Evolutionary conservation across 2,888 invertebrate species (phyloP).

Genomic region (Lepetodrilus schrolli): DNA sequence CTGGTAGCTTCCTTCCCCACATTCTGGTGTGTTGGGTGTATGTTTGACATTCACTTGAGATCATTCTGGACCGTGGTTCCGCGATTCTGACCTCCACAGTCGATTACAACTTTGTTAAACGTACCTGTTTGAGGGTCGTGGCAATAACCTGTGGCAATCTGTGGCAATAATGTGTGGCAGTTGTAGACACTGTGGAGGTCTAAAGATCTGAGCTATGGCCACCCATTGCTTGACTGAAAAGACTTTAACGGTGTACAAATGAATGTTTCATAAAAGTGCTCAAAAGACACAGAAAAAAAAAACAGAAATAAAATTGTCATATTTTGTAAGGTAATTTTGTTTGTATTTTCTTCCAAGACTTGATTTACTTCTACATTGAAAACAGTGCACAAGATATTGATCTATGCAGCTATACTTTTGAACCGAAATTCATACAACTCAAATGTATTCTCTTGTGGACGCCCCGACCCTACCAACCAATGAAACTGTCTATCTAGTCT

Average conservation of each 20-base stretch:
- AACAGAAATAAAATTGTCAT: conserved; percentile 27
- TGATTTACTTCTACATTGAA: no score
- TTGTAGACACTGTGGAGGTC: background rate
- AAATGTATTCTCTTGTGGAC: no score
- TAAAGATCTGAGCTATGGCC: background rate
- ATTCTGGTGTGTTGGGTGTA: no score
- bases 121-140: background rate
- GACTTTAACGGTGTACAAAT: background rate
- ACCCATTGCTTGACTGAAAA: background rate
- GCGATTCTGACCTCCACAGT: no score
- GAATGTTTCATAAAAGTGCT: conserved; percentile 16
- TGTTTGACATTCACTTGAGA: no score
- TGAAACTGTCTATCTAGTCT: no score
- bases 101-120: background rate
- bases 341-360: background rate
- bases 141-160: background rate
- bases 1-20: no score
- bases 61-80: no score
- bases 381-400: no score
- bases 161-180: background rate
- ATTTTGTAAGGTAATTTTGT: background rate
- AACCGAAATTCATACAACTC: no score
- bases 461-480: no score
- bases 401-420: no score
- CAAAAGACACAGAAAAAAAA: conserved; percentile 19